Conservation (phyloP, 1,140 invertebrate species). For the Drosophila malerkotliana region DNA sequence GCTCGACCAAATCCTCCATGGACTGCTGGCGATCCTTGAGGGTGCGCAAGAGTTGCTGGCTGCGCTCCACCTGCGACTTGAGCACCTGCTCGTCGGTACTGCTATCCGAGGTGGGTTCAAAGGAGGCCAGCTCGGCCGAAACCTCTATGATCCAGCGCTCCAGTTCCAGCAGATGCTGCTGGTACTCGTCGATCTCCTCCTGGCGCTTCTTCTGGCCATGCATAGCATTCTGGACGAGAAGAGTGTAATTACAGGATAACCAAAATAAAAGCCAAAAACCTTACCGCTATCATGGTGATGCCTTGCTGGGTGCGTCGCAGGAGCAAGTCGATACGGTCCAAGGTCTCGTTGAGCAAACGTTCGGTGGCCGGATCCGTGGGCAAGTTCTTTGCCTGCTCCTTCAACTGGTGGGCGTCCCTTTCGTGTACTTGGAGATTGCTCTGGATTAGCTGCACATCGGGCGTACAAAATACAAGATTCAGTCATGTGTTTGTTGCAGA, state of each 20-base stretch:
- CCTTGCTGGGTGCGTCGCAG: constrained; percentile 78
- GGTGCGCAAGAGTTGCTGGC: constrained; percentile 70
- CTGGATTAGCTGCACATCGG: constrained; percentile 74
- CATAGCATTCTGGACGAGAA: constrained; percentile 84
- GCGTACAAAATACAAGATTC: constrained; percentile 13
- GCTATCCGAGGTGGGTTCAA: constrained; percentile 68
- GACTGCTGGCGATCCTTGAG: constrained; percentile 79
- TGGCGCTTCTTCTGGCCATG: constrained; percentile 85
- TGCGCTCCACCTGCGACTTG: constrained; percentile 70
- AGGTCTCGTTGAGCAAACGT: constrained; percentile 72
- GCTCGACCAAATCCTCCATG: constrained; percentile 71
- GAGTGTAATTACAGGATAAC: neutral
- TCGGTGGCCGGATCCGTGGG: constrained; percentile 76
- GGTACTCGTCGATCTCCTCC: constrained; percentile 86
- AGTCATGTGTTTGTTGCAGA: constrained; percentile 18
- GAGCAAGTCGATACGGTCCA: constrained; percentile 76
- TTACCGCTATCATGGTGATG: constrained; percentile 81
- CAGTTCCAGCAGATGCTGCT: constrained; percentile 86
- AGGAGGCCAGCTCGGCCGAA: constrained; percentile 63
- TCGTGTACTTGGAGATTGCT: constrained; percentile 79
- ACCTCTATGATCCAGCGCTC: constrained; percentile 86
- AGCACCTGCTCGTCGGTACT: constrained; percentile 70
- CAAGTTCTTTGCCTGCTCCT: constrained; percentile 59
- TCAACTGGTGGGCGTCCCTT: constrained; percentile 64
- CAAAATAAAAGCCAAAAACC: constrained; percentile 6